These are phyloP conservation scores for Onychomys torridus DNA, from an alignment of 2,797 vertebrate genomes.

Conservation along the genomic window DNA sequence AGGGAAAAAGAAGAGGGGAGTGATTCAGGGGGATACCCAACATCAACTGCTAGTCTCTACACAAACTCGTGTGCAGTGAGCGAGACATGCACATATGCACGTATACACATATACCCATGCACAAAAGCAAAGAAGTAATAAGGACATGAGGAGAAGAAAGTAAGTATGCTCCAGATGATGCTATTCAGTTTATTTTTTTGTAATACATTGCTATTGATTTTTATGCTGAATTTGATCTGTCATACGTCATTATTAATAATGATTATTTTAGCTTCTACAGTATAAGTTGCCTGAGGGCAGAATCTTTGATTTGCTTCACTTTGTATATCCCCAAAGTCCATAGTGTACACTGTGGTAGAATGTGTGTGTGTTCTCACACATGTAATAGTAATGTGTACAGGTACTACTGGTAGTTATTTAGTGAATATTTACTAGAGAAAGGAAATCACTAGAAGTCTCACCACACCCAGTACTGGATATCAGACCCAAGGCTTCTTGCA, in stretches of 20 bases:
- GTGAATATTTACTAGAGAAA: conserved; percentile 45
- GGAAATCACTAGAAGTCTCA: not conserved
- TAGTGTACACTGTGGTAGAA: not conserved
- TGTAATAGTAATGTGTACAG: not conserved
- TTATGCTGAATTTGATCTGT: conserved; percentile 1
- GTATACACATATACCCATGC: not conserved
- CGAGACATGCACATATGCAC: not conserved
- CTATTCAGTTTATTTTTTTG: not conserved
- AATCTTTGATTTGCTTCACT: not conserved
- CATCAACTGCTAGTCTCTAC: not conserved
- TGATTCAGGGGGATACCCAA: not conserved
- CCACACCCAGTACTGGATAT: not conserved
- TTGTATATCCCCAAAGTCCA: not conserved
- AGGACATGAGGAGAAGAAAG: not conserved
- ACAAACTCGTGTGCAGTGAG: not conserved
- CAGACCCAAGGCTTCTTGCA: not conserved
- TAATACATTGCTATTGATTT: not conserved
- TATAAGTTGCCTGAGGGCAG: not conserved
- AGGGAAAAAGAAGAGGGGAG: not conserved
- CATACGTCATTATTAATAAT: not conserved
- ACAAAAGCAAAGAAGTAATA: not conserved
- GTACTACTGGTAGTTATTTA: not conserved
- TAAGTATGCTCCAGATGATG: not conserved
- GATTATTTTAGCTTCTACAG: not conserved
- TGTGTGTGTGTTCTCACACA: not conserved